Base-by-base conservation (phyloP, 2,888 invertebrate genomes). In the Morinoia aosen region DNA sequence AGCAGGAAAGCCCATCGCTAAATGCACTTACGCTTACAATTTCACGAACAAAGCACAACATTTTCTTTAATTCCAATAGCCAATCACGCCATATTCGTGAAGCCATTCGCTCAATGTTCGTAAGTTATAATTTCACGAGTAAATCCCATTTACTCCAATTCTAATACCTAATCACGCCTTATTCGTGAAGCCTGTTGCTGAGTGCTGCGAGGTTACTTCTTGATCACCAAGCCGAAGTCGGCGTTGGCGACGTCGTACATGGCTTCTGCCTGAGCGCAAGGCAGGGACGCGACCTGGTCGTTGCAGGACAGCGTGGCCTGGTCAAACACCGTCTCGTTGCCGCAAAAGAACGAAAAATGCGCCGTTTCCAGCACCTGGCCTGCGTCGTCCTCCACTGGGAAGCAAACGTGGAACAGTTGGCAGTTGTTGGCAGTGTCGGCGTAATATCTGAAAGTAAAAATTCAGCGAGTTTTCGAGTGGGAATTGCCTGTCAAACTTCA, bases 251-350 rank as follows among this genome's bases (percentile, higher is more conserved):
- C 39, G 61, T 95, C 95, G 93, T 95, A 95, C 61, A 95, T 25
- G 91, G 56, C 58, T 33, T 56, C 91, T 39, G 96, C 91, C 58
- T 96, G 91, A 56, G 96, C 95, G 93, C 96, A 96, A n/a, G 96
- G 96, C 56, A 96, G 91, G 33, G 96, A 95, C 56, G 93, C 76
- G 16, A 95, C 95, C 25, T 96, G 91, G 93, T 96, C 96, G 93
- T 96, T 95, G 96, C 97, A 97, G 7, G 97, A 97, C 94, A 97
- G 96, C 39, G 96, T 96, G 57, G 96, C 96, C 96, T 97, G 97
- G 96, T 97, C 96, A 96, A 97, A 97, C 88, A 97, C 95, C 40
- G 97, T 97, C 96, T 97, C 97, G 96, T 97, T 97, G 90, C 97
- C 97, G 95, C 97, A 97, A 95, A 97, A 95, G 96, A 97, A 97